Conservation (phyloP, 2,888 invertebrate species). For the Lissocephala sabroskyi region DNA sequence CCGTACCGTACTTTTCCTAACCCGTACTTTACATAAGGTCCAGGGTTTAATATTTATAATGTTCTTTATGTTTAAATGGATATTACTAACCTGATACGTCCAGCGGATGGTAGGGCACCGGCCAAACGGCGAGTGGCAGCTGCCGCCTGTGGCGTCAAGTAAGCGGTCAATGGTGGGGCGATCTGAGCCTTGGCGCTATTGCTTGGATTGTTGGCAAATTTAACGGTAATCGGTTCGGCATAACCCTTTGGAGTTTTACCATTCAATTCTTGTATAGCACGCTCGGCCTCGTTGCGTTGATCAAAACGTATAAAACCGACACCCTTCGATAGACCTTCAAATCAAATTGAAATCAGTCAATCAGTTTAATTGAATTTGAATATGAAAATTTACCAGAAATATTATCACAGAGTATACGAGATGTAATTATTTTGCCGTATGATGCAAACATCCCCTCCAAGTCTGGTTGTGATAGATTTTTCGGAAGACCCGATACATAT, state of each 20-base stretch:
- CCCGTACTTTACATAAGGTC: no score
- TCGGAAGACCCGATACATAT: conserved; percentile 97
- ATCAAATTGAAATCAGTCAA: conserved; percentile 4
- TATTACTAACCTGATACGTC: conserved; percentile 86
- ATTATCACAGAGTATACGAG: conserved; percentile 97
- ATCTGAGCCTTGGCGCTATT: conserved; percentile 84
- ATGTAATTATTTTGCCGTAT: conserved; percentile 96
- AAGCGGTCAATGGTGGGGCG: conserved; percentile 86
- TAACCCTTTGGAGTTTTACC: conserved; percentile 91
- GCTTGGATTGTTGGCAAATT: conserved; percentile 95
- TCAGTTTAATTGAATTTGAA: not conserved
- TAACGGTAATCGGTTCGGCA: conserved; percentile 92
- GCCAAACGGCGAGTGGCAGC: conserved; percentile 84
- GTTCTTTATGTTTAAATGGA: not conserved
- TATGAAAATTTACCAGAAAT: conserved; percentile 67
- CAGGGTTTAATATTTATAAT: no score
- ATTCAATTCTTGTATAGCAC: conserved; percentile 91
- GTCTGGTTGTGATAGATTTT: conserved; percentile 96
- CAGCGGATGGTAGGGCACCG: conserved; percentile 80
- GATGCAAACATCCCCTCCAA: conserved; percentile 95
- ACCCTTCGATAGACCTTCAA: conserved; percentile 89
- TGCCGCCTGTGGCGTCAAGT: conserved; percentile 84
- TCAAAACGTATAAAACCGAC: conserved; percentile 96
- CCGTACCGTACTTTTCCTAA: no score
- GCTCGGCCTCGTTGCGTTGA: conserved; percentile 91